Evolutionary conservation across 2,113 vertebrate genomes (phyloP).

Genomic region (Dipodomys ordii): DNA sequence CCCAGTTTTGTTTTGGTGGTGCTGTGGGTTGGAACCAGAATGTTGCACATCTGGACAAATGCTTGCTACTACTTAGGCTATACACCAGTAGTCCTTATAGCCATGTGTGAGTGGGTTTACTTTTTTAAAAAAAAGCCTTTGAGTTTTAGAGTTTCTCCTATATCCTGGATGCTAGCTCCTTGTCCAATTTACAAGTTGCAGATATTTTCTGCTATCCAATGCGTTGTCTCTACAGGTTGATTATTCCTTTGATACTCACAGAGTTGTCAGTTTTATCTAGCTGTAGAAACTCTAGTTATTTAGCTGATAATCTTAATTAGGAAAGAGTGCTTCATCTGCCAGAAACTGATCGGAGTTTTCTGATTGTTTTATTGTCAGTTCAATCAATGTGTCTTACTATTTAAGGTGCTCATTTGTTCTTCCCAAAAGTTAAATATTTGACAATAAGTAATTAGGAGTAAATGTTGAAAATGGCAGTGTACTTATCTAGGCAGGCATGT

Average conservation of each 20-base stretch:
- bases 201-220: background rate
- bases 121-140: background rate
- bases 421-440: slow-evolving; percentile 5
- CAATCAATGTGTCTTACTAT: background rate
- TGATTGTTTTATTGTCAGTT: slow-evolving; percentile 24
- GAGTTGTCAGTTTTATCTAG: background rate
- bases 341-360: background rate
- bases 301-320: slow-evolving; percentile 17
- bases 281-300: slow-evolving; percentile 29
- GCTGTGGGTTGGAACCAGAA: too few relatives aligned
- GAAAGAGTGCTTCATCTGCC: background rate
- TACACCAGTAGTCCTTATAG: too few relatives aligned
- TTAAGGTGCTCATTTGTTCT: background rate
- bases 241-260: background rate
- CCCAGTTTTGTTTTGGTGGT: too few relatives aligned
- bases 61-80: too few relatives aligned
- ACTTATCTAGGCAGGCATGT: background rate
- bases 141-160: background rate
- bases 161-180: background rate
- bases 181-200: background rate
- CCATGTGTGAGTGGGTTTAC: too few relatives aligned
- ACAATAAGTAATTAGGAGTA: slow-evolving; percentile 10
- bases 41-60: too few relatives aligned
- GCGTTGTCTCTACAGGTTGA: background rate
- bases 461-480: background rate